These are phyloP conservation scores for Drosophila limbata DNA, from an alignment of 2,888 invertebrate genomes.

Conservation along the genomic window DNA sequence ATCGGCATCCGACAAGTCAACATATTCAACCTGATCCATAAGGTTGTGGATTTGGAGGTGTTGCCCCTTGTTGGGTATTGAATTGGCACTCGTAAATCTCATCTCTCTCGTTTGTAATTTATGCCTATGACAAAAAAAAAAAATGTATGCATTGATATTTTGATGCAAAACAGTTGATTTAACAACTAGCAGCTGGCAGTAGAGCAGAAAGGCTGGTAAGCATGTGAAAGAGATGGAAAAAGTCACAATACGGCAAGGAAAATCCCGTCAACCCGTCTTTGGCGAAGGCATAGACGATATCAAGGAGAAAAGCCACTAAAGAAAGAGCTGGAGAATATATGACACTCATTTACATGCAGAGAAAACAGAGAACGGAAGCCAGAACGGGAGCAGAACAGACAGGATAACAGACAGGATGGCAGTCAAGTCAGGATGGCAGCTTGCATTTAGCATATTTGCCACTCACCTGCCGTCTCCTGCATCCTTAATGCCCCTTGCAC, in stretches of 20 bases:
- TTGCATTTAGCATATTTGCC: constrained; percentile 72
- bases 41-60: neutral
- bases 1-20: constrained; percentile 41
- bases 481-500: constrained; percentile 28
- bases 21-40: constrained; percentile 29
- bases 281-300: constrained; percentile 12
- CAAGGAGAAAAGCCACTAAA: constrained; percentile 11
- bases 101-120: constrained; percentile 52
- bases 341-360: constrained; percentile 70
- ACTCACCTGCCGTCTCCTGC: constrained; percentile 30
- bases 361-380: constrained; percentile 41
- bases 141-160: constrained; percentile 69
- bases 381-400: neutral
- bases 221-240: neutral
- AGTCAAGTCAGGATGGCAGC: constrained; percentile 33
- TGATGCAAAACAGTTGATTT: constrained; percentile 73
- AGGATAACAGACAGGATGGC: no score
- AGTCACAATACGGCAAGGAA: constrained; percentile 48
- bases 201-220: constrained; percentile 6
- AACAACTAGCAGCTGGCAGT: constrained; percentile 61
- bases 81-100: constrained; percentile 48
- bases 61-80: neutral
- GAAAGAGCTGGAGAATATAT: constrained; percentile 58
- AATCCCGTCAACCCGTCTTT: constrained; percentile 20
- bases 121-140: constrained; percentile 52